Percentiles rank a stretch among this genome's conserved stretches.
These are phyloP conservation scores for Rallus limicola DNA, from an alignment of 2,113 vertebrate species.

Conservation along the genomic window DNA sequence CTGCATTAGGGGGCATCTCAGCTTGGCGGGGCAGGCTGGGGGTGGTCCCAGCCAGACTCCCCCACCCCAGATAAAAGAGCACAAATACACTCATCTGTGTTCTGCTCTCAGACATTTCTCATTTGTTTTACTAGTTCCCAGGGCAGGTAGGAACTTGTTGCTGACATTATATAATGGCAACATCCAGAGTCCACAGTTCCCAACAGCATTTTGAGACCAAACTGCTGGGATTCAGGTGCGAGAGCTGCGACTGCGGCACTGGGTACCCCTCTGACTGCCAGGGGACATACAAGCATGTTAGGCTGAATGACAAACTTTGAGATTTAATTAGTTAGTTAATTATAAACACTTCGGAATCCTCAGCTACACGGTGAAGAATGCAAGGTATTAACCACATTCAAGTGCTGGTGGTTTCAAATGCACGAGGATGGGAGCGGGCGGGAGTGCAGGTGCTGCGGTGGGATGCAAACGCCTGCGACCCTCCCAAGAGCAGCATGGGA, in stretches of 20 bases:
- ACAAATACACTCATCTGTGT: rapidly evolving
- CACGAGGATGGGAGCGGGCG: not conserved
- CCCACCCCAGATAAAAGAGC: not conserved
- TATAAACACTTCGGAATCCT: slow-evolving; percentile 14
- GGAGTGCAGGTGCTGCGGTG: not conserved
- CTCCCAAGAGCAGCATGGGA: not conserved
- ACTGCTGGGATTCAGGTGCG: too few species aligned
- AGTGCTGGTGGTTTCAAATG: slow-evolving; percentile 1
- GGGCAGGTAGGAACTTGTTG: not conserved
- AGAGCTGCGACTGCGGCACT: not conserved
- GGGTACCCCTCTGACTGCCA: not conserved
- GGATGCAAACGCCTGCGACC: rapidly evolving
- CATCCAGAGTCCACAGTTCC: not conserved
- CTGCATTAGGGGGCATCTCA: not conserved
- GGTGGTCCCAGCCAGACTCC: not conserved
- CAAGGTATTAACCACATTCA: not conserved
- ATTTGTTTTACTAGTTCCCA: not conserved
- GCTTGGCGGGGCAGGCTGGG: too few species aligned
- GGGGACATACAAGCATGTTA: not conserved
- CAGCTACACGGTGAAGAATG: not conserved
- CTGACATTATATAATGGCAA: not conserved
- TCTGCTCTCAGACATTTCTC: not conserved
- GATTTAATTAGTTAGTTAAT: slow-evolving; percentile 35
- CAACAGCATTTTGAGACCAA: not conserved
- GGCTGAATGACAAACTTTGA: not conserved